These are phyloP conservation scores for Eulemur albifrons DNA, from an alignment of 2,797 vertebrate species.

Conservation along the genomic window DNA sequence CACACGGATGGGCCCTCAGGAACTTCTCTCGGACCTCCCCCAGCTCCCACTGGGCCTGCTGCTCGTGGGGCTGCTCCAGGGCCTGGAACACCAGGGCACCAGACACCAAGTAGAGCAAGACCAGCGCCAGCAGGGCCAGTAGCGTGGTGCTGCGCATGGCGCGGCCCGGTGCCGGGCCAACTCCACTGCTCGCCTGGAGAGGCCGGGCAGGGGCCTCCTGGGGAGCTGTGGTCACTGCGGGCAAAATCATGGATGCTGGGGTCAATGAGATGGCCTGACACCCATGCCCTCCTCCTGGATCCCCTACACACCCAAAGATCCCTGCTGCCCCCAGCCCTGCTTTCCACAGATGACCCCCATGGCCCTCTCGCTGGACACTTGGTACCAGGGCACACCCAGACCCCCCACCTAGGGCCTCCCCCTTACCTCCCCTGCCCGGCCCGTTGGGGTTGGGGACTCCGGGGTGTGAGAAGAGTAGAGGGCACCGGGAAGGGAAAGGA, in stretches of 20 bases:
- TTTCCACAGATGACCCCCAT: neutral
- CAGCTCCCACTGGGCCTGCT: constrained; percentile 81
- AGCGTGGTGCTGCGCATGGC: constrained; percentile 91
- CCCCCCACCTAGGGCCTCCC: neutral
- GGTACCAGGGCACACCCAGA: neutral
- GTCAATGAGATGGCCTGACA: constrained; percentile 14
- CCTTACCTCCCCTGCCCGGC: constrained; percentile 52
- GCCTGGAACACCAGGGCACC: constrained; percentile 92
- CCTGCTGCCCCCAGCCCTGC: neutral
- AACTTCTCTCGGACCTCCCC: constrained; percentile 81
- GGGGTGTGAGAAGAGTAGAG: neutral
- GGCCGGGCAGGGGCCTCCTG: constrained; percentile 52
- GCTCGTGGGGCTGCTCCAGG: constrained; percentile 89
- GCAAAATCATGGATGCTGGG: constrained; percentile 44
- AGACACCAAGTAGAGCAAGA: constrained; percentile 91
- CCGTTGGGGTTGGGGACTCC: neutral
- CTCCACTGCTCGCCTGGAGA: neutral
- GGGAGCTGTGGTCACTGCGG: constrained; percentile 74
- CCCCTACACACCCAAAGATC: neutral
- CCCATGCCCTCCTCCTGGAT: neutral
- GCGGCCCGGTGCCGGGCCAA: constrained; percentile 58
- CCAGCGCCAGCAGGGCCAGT: constrained; percentile 88
- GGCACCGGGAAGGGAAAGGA: neutral
- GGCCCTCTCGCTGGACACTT: neutral
- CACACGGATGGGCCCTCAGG: constrained; percentile 87